phyloP scores from a whole-genome alignment of 2,797 vertebrate species.

The Chrosomus eos region DNA sequence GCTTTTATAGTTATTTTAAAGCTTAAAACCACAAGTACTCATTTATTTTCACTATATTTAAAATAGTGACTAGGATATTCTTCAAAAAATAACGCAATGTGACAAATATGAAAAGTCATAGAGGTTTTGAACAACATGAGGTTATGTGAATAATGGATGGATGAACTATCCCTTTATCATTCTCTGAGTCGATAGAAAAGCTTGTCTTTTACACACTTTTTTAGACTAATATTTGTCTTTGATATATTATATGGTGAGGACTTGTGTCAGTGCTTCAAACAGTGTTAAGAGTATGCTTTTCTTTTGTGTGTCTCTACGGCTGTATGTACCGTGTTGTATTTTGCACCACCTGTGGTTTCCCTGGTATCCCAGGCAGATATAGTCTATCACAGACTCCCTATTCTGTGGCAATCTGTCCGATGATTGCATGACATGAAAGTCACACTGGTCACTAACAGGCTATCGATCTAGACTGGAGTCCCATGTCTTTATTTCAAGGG shows the following conservation, averaged over 20 bases:
- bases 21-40: neutral
- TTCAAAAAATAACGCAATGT: neutral
- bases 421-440: constrained; percentile 69
- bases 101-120: neutral
- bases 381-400: constrained; percentile 54
- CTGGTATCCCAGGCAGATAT: constrained; percentile 42
- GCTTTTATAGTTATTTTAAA: neutral
- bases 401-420: constrained; percentile 54
- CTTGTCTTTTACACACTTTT: constrained; percentile 24
- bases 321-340: constrained; percentile 24
- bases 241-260: neutral
- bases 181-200: neutral
- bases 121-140: neutral
- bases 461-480: constrained; percentile 68
- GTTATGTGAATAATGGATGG: neutral
- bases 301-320: neutral
- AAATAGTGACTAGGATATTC: neutral
- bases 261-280: neutral
- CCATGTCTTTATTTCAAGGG: constrained; percentile 60
- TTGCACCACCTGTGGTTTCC: constrained; percentile 22
- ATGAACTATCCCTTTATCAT: neutral
- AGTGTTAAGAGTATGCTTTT: neutral
- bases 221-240: constrained; percentile 17
- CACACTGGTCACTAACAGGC: constrained; percentile 63
- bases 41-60: neutral